A percentile compares a stretch with the other conserved stretches of the same genome.
Evolutionary conservation across 2,888 invertebrate species (phyloP).

Genomic region (Synergus laeviventris): DNA sequence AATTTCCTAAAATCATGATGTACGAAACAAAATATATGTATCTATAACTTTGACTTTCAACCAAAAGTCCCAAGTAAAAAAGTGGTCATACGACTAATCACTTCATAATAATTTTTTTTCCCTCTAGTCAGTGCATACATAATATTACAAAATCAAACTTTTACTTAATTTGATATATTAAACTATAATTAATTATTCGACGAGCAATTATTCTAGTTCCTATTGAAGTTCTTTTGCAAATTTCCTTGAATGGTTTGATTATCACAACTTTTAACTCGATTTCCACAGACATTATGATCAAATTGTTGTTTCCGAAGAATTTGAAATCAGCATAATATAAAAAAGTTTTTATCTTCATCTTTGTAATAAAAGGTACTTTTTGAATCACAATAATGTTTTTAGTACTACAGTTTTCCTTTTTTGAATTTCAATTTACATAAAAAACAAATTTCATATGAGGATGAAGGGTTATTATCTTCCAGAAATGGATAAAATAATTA

Average conservation of each 20-base stretch:
- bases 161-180: not conserved
- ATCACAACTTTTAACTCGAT: not conserved
- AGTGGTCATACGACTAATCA: too few relatives aligned
- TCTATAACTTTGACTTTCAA: not conserved
- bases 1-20: not conserved
- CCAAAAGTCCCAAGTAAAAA: too few relatives aligned
- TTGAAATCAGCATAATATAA: not conserved
- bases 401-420: not conserved
- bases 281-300: not conserved
- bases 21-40: not conserved
- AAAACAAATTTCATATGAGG: not conserved
- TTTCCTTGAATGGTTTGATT: not conserved
- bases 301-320: not conserved
- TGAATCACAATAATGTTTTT: not conserved
- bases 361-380: not conserved
- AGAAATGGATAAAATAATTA: not conserved
- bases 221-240: not conserved
- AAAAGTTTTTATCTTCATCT: not conserved
- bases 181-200: not conserved
- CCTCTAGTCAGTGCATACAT: not conserved
- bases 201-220: not conserved
- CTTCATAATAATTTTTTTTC: not conserved
- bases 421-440: not conserved
- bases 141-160: not conserved
- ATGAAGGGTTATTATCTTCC: not conserved